A percentile compares a stretch with the other conserved stretches of the same genome.
Conservation (phyloP, 2,113 vertebrate genomes). For the Daubentonia madagascariensis region DNA sequence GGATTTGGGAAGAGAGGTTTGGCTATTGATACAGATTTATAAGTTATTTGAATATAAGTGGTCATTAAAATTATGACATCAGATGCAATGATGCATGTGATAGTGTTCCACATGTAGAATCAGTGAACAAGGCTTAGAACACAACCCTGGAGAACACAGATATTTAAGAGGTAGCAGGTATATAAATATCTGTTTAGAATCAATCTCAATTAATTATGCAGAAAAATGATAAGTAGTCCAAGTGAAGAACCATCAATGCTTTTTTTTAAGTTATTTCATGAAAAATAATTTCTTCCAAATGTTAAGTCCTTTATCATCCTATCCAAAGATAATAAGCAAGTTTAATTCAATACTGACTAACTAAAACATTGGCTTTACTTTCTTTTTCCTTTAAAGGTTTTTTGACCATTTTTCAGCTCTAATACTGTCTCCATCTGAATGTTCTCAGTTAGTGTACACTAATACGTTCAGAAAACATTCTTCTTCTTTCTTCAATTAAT, state of each 20-base stretch:
- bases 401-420: neutral
- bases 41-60: neutral
- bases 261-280: neutral
- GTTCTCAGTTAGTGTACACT: neutral
- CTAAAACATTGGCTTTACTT: neutral
- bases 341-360: neutral
- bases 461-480: neutral
- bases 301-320: neutral
- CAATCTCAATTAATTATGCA: neutral
- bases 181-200: neutral
- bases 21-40: neutral
- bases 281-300: neutral
- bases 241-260: neutral
- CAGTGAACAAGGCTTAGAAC: neutral
- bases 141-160: neutral
- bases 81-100: neutral
- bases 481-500: slow-evolving; percentile 12
- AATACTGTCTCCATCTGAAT: neutral
- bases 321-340: neutral
- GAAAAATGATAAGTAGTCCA: neutral
- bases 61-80: neutral
- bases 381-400: neutral
- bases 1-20: neutral
- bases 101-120: neutral
- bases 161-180: neutral